Base-by-base conservation (phyloP, 2,888 invertebrate species). In the Tetragonisca angustula region DNA sequence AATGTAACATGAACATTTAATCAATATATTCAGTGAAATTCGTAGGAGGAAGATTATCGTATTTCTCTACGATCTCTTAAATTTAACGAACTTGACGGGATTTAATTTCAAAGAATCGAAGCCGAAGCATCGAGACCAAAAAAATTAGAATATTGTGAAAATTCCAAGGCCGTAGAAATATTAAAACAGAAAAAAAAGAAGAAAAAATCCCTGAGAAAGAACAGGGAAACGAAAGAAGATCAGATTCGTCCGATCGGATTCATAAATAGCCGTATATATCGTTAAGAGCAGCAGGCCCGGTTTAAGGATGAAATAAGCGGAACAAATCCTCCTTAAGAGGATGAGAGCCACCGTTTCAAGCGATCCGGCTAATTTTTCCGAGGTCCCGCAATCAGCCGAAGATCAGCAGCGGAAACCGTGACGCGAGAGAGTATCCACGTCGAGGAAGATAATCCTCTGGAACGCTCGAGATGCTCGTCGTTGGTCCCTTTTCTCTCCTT, bases 311-410 rank as follows among this genome's bases (percentile, higher is more conserved):
- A 50, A 72, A 74, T 61, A 81, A 77, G 73, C 54, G 21, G 77
- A 71, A 73, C 75, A 78, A 84, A 84, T 84, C 86, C 76, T 65
- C 19, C 17, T 36, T 91, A 91, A 91, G 90, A 92, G 90, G 91
- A 92, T 91, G 84, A 91, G 86, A 88, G 88, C 85, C 83, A 81
- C 81, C 86, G 89, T 91, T 91, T 84, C 84, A 91, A 93, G 92
- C 90, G 90, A 92, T 90, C 90, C 90, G 86, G 90, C 91, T 91
- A 91, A 93, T 92, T 92, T 93, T 84, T 86, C 86, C 85, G 86
- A 85, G 81, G 83, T 83, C 86, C 78, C 77, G 87, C 82, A 87
- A 89, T 88, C 89, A 74, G 83, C 76, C 72, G 43, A 62, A 84
- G 87, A 89, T 86, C 82, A 82, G 79, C 62, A 68, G 32, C 36